Conservation (phyloP, 2,888 invertebrate genomes). For the Onchidella celtica region DNA sequence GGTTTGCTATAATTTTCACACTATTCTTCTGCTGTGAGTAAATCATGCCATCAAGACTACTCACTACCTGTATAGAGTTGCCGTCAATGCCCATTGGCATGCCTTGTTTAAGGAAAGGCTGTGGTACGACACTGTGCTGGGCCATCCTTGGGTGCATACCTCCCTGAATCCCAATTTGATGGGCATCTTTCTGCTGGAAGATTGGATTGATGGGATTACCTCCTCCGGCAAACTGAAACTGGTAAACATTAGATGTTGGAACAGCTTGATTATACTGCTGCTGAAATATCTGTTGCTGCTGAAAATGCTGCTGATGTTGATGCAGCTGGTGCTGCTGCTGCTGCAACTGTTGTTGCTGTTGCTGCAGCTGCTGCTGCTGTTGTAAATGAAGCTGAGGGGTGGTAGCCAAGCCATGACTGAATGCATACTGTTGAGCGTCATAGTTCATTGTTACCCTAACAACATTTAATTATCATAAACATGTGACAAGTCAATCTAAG, state of each 20-base stretch:
- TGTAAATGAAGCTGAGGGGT: constrained; percentile 51
- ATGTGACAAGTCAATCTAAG: constrained; percentile 14
- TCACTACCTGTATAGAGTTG: constrained; percentile 21
- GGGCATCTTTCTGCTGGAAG: constrained; percentile 44
- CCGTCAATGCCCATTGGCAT: constrained; percentile 35
- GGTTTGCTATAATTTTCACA: constrained; percentile 26
- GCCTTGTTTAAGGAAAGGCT: constrained; percentile 36
- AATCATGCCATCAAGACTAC: constrained; percentile 37
- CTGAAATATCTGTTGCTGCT: constrained; percentile 45
- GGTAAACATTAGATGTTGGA: constrained; percentile 35
- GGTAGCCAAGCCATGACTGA: constrained; percentile 53
- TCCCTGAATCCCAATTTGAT: constrained; percentile 20
- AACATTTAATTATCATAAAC: neutral
- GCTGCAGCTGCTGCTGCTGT: constrained; percentile 49
- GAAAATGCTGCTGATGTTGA: constrained; percentile 49
- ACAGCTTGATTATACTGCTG: constrained; percentile 47
- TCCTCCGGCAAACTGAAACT: constrained; percentile 41
- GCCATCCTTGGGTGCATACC: constrained; percentile 41
- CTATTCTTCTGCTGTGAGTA: constrained; percentile 35
- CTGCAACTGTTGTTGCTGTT: constrained; percentile 26
- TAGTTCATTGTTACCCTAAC: constrained; percentile 55
- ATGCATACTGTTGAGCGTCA: constrained; percentile 54
- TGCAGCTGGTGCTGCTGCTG: constrained; percentile 53
- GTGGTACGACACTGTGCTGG: constrained; percentile 35
- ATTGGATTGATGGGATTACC: constrained; percentile 23